phyloP scores from a whole-genome alignment of 2,113 vertebrate genomes.

The Chaetorhynchus papuensis region DNA sequence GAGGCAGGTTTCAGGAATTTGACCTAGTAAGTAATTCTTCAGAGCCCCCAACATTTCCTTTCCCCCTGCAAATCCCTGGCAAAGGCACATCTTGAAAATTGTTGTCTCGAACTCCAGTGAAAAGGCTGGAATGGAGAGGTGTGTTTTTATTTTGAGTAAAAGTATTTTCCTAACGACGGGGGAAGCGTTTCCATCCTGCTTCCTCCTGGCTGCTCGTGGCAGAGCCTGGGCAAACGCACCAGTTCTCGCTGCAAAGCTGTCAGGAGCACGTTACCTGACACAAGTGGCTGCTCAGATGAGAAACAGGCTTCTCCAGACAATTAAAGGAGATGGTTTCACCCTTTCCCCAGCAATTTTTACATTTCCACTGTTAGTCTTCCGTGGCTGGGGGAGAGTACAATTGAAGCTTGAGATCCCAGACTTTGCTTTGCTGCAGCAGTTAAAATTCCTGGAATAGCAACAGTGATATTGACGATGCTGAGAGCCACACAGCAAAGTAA shows the following conservation, averaged over 20 bases:
- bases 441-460: conserved; percentile 61
- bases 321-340: background rate
- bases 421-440: conserved; percentile 25
- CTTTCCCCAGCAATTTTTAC: background rate
- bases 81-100: background rate
- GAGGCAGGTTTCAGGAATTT: background rate
- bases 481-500: conserved; percentile 45
- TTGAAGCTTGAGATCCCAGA: background rate
- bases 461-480: conserved; percentile 52
- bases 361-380: background rate
- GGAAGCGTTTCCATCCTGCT: background rate
- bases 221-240: background rate
- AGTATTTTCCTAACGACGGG: background rate
- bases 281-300: background rate
- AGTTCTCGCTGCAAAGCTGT: background rate
- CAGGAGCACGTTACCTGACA: background rate
- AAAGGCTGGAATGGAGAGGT: background rate
- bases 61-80: background rate
- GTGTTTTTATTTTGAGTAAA: background rate
- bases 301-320: background rate
- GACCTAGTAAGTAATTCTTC: background rate
- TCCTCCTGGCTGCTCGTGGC: background rate
- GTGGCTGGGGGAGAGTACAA: background rate
- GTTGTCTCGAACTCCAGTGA: background rate
- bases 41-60: background rate